Evolutionary conservation across 2,113 vertebrate genomes (phyloP), one percentile per base, ranked within the genome.

Genomic region (Butorides virescens): DNA sequence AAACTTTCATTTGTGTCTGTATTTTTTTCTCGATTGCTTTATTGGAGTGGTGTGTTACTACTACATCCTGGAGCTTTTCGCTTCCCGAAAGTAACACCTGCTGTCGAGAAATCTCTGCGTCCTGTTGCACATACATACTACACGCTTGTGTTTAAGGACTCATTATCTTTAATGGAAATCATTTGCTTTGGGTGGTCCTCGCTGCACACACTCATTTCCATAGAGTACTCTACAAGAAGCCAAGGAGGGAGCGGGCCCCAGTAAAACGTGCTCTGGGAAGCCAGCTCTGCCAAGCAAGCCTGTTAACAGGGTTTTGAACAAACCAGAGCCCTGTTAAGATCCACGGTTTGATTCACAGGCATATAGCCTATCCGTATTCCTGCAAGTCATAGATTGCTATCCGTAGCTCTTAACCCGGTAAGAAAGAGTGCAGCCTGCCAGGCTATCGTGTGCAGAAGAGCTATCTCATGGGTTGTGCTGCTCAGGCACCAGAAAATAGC

Each of bases 151-250:
- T 75, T 75, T 90, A 78, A 92, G 22, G 46, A 49, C 18, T 84
- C 3, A 0, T 84, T 92, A 85, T 65, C 30, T 70, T 46, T 82
- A 82, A 79, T 47, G 67, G 70, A 91, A 93, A 68, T 50, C 0
- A 37, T 85, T 72, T 90, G 42, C 55, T 79, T 81, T 93, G 87
- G 53, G 94, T 94, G 95, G 81, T 91, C 91, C 67, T 82, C 13
- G 11, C 47, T 39, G n/a, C 7, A 8, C 29, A 59, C 15, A 12
- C 8, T 53, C 29, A 76, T 92, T 96, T 91, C 77, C 58, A 91
- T 71, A 14, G 26, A 86, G 46, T 42, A 39, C 71, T 74, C 67
- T 59, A 27, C 37, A 79, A 81, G 66, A 88, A 91, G 77, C 89
- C 74, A 91, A 81, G 50, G 55, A 86, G 7, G 36, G 59, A 93